Base-by-base conservation (phyloP, 1,140 invertebrate genomes). In the Sesamia nonagrioides region DNA sequence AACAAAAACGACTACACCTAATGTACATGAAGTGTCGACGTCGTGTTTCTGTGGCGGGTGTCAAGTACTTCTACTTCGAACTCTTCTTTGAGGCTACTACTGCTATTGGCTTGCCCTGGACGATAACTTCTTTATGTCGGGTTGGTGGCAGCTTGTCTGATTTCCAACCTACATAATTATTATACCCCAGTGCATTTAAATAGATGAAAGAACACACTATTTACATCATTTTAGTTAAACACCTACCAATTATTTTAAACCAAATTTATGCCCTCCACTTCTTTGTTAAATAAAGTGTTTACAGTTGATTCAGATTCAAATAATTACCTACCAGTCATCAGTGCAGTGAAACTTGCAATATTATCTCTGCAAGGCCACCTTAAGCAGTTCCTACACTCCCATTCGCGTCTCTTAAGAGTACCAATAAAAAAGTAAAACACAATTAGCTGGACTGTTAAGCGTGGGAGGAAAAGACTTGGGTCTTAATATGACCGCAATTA, bases 401-500 rank as follows among this genome's bases (percentile, higher is more conserved):
- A 50, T 69, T 21, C 42, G 13, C 18, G 66, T 50, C 18, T 45
- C 21, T 48, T 48, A 50, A 50, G 40, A 69, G 50, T 68, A 69
- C 42, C 66, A 48, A 69, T 69, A 69, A 89, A 88, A 87, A 86
- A 90, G 76, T 87, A 83, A 84, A 89, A 73, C 81, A 83, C 84
- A 90, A 91, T 92, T 92, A 91, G 82, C 74, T 83, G 78, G 79
- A 82, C 83, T 83, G 83, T 87, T 79, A 80, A 68, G 77, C 87
- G 90, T 92, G 89, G 92, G 92, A 83, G 89, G 82, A 84, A 79
- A 84, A 71, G 84, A 66, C 82, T 89, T 86, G 85, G 85, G 86
- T 90, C 91, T 90, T 90, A 93, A 91, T 93, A 92, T 91, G 90
- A 87, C 82, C 80, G 81, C 92, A 94, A 94, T 94, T 93, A 93